Evolutionary conservation across 2,797 vertebrate genomes (phyloP), one percentile per base, ranked within the genome.

Genomic region (Lagodon rhomboides): DNA sequence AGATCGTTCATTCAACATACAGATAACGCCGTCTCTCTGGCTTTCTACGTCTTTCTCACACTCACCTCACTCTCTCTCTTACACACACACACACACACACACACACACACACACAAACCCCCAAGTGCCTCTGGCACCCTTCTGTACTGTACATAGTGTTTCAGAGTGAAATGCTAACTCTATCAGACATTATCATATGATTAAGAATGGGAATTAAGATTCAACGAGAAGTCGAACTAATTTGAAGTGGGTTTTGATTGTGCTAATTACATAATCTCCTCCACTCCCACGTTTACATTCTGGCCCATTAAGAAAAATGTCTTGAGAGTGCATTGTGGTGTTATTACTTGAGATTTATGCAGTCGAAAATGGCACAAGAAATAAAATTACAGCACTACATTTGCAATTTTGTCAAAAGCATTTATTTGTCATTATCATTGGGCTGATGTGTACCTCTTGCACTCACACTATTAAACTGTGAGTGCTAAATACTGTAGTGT

Each of bases 161-260:
- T 90, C 75, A 82, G 66, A 84, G 81, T 63, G 79, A 82, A 90
- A 89, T 81, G 46, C 44, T 88, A 91, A 90, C 73, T 76, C 65
- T 43, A 69, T 88, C 68, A 89, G 61, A 87, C 50, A 85, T 91
- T 82, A 89, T 91, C 67, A 82, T 83, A 88, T 85, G 82, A 88
- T 91, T 90, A 88, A 81, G 75, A 83, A 71, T 64, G 68, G 70
- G 71, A 90, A 85, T 88, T 88, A 75, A 87, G 75, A 87, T 86
- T 87, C 65, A 82, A 87, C 69, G 62, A 80, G 76, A 90, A 84
- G 86, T 83, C 27, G 4, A 54, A 74, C 62, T 87, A 80, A 90
- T 90, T 87, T 91, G 50, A 86, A 91, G 71, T 82, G 80, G 76
- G 65, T 84, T 90, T 85, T 91, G 79, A 88, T 89, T 90, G 70